phyloP scores from a whole-genome alignment of 2,113 vertebrate species.

The Tenrec ecaudatus region DNA sequence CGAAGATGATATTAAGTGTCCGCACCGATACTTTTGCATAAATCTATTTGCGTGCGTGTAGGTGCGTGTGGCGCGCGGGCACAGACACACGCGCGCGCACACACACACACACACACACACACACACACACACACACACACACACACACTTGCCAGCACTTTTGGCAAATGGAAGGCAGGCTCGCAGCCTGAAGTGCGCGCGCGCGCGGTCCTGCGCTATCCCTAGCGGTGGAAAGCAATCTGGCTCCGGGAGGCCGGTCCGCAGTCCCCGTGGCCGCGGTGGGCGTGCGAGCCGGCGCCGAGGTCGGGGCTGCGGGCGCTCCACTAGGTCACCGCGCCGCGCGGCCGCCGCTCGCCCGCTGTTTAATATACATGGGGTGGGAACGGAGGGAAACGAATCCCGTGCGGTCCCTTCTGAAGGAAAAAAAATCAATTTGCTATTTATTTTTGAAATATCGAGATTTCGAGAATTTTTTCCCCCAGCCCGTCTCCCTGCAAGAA shows the following conservation, averaged over 20 bases:
- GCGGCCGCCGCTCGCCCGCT: slow-evolving; percentile 80
- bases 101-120: not conserved
- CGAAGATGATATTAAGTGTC: not conserved
- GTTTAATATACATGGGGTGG: slow-evolving; percentile 91
- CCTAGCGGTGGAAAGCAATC: slow-evolving; percentile 77
- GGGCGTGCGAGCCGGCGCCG: not conserved
- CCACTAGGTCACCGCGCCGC: slow-evolving; percentile 79
- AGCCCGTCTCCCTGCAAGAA: slow-evolving; percentile 73
- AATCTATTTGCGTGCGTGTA: not conserved
- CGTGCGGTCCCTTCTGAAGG: slow-evolving; percentile 74
- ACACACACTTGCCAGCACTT: not conserved
- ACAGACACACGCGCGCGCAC: not conserved
- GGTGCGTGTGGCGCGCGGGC: not conserved
- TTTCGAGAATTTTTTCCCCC: slow-evolving; percentile 60
- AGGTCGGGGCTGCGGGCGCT: slow-evolving; percentile 41
- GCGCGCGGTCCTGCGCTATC: slow-evolving; percentile 75
- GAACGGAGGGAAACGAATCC: slow-evolving; percentile 83
- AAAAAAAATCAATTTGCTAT: slow-evolving; percentile 85
- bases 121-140: not conserved
- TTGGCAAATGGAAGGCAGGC: not conserved
- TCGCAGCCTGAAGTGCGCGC: slow-evolving; percentile 45
- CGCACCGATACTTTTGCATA: not conserved
- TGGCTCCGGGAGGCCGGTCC: slow-evolving; percentile 67
- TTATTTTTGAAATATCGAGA: slow-evolving; percentile 81
- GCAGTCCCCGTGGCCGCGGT: slow-evolving; percentile 70